Conservation (phyloP, 2,113 vertebrate species). For the Odobenus rosmarus region DNA sequence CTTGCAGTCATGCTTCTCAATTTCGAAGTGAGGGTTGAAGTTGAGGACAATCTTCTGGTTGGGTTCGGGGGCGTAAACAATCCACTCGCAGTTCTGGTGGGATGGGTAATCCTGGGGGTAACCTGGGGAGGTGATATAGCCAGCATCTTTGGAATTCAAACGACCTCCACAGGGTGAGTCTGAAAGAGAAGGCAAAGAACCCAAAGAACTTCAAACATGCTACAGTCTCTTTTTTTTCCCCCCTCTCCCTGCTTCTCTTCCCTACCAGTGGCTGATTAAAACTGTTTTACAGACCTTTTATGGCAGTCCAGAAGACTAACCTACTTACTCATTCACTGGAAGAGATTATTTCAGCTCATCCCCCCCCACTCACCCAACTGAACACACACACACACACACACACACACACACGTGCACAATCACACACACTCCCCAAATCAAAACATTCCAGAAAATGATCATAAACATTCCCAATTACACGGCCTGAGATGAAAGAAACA, state of each 20-base stretch:
- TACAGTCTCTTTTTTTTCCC: background rate
- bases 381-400: constrained; percentile 63
- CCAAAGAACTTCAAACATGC: constrained; percentile 62
- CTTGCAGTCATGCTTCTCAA: constrained; percentile 99
- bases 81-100: constrained; percentile 97
- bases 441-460: constrained; percentile 78
- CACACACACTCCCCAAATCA: constrained; percentile 68
- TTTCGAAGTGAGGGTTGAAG: constrained; percentile 99
- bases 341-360: constrained; percentile 71
- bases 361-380: background rate
- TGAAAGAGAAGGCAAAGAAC: constrained; percentile 76
- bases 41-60: constrained; percentile 98
- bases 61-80: constrained; percentile 94
- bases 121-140: constrained; percentile 98
- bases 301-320: constrained; percentile 73
- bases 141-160: constrained; percentile 94
- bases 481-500: constrained; percentile 73
- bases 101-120: constrained; percentile 98
- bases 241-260: background rate
- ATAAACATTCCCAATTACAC: constrained; percentile 78
- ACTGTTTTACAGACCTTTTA: constrained; percentile 68
- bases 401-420: constrained; percentile 48
- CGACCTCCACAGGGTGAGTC: constrained; percentile 91
- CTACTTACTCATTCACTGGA: constrained; percentile 74
- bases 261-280: constrained; percentile 56